Evolutionary conservation across 2,797 vertebrate species (phyloP).

Genomic region (Microhierax caerulescens): DNA sequence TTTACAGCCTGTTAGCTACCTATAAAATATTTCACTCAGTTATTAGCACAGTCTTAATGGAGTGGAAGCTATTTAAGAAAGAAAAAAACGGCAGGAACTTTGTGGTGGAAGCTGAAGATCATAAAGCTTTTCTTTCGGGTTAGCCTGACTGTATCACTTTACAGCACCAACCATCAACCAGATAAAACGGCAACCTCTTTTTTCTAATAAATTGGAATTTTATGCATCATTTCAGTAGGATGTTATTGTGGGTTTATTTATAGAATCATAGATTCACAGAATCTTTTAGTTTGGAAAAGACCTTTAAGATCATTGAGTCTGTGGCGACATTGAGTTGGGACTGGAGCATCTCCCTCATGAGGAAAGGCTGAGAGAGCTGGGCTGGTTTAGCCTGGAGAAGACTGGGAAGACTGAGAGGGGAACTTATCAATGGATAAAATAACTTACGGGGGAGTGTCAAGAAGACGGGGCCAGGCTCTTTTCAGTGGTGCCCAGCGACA

Average conservation of each 20-base stretch:
- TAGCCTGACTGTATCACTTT: not conserved
- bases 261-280: too few relatives aligned
- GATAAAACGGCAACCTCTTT: not conserved
- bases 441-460: too few relatives aligned
- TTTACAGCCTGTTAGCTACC: not conserved
- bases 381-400: too few relatives aligned
- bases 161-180: not conserved
- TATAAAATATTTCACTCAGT: not conserved
- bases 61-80: not conserved
- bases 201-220: not conserved
- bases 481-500: too few relatives aligned
- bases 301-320: too few relatives aligned
- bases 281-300: too few relatives aligned
- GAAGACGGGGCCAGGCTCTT: too few relatives aligned
- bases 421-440: too few relatives aligned
- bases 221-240: conserved; percentile 4
- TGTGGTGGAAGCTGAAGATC: not conserved
- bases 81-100: not conserved
- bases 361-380: too few relatives aligned
- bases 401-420: too few relatives aligned
- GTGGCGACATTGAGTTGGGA: too few relatives aligned
- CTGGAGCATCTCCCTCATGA: too few relatives aligned
- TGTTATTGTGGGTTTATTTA: not conserved
- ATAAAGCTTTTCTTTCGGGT: not conserved
- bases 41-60: not conserved